These are phyloP conservation scores for Beris morrisii DNA, from an alignment of 2,888 invertebrate species.

Conservation along the genomic window DNA sequence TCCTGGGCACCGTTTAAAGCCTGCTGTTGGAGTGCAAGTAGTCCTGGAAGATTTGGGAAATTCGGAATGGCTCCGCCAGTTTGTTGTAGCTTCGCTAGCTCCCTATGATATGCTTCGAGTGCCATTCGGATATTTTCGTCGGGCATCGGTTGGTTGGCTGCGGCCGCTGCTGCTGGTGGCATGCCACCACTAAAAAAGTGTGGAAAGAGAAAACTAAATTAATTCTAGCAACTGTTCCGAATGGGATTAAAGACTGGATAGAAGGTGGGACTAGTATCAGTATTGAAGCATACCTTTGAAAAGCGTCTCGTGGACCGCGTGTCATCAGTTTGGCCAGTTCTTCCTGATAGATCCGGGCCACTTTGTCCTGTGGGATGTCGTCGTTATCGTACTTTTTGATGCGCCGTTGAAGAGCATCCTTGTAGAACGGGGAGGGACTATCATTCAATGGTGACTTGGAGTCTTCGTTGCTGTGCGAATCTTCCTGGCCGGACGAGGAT, in stretches of 20 bases:
- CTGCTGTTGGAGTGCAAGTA: slow-evolving; percentile 79
- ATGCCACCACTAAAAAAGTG: slow-evolving; percentile 73
- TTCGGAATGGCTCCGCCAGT: slow-evolving; percentile 62
- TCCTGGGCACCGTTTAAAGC: slow-evolving; percentile 75
- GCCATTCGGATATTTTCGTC: slow-evolving; percentile 88
- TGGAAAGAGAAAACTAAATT: slow-evolving; percentile 75
- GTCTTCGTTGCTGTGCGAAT: slow-evolving; percentile 77
- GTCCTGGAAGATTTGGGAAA: slow-evolving; percentile 62
- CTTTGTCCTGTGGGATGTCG: slow-evolving; percentile 95
- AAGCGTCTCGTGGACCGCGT: slow-evolving; percentile 74
- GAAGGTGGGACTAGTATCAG: slow-evolving; percentile 8
- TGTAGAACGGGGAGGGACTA: slow-evolving; percentile 80
- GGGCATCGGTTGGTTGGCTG: slow-evolving; percentile 49
- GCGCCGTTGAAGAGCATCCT: slow-evolving; percentile 71
- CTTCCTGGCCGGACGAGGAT: slow-evolving; percentile 62
- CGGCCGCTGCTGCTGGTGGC: slow-evolving; percentile 46
- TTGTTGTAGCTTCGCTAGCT: slow-evolving; percentile 82
- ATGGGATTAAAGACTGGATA: slow-evolving; percentile 40
- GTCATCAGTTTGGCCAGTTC: slow-evolving; percentile 93
- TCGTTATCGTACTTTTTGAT: slow-evolving; percentile 88
- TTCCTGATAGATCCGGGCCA: slow-evolving; percentile 91
- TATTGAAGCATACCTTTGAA: slow-evolving; percentile 67
- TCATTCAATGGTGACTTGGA: slow-evolving; percentile 79
- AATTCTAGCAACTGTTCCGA: slow-evolving; percentile 57
- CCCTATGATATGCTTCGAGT: slow-evolving; percentile 89